Conservation (phyloP, 2,888 invertebrate species). For the Ophonus ardosiacus region DNA sequence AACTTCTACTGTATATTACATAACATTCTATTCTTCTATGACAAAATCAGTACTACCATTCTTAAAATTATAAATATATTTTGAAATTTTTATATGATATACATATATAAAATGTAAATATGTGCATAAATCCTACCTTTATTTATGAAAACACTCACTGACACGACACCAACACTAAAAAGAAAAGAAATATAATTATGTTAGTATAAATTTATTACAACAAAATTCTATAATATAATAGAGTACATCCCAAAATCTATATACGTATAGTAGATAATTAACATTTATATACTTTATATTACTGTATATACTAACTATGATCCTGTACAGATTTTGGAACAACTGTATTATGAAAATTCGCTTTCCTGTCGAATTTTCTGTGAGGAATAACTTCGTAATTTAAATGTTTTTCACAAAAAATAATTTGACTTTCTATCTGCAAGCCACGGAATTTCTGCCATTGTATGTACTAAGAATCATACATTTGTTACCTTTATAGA, state of each 20-base stretch:
- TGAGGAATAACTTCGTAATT: conserved; percentile 10
- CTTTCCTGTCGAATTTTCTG: not conserved
- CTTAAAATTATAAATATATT: not conserved
- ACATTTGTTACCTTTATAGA: conserved; percentile 28
- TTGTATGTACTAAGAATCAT: conserved; percentile 37
- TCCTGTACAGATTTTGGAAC: not conserved
- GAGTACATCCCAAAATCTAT: not conserved
- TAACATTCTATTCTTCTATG: not conserved
- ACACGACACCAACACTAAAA: not conserved
- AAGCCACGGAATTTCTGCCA: conserved; percentile 39
- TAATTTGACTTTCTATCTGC: conserved; percentile 20
- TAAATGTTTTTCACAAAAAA: conserved; percentile 7
- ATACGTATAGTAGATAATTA: not conserved
- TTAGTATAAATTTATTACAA: not conserved
- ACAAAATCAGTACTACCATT: not conserved
- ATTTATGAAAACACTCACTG: not conserved
- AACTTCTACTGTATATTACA: not conserved
- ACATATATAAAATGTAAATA: not conserved
- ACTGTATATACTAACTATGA: not conserved
- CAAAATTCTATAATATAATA: not conserved
- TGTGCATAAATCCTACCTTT: not conserved
- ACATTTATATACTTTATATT: not conserved
- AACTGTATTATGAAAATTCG: not conserved
- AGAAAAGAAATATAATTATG: not conserved
- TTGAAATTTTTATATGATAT: not conserved